Percentiles rank a stretch among this genome's conserved stretches.
phyloP scores from a whole-genome alignment of 2,888 invertebrate genomes.

The Pseudococcus jackbeardsleyi region DNA sequence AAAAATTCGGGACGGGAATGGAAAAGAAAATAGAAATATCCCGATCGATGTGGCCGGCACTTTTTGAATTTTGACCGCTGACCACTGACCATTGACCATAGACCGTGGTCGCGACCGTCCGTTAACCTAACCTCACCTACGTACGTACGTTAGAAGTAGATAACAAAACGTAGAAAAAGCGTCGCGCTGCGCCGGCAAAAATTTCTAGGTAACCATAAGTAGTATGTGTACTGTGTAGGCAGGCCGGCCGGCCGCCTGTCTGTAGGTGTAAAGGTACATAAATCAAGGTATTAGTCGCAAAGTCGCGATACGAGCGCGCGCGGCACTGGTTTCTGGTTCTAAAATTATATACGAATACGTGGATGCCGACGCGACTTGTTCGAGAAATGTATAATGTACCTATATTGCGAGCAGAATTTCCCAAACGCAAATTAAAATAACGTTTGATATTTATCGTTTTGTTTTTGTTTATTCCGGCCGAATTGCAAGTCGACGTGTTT shows the following conservation, averaged over 20 bases:
- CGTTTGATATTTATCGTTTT: neutral
- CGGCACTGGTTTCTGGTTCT: neutral
- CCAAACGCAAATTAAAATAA: neutral
- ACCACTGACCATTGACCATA: too few species aligned
- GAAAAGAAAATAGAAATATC: too few species aligned
- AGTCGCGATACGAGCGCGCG: neutral
- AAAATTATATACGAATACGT: neutral
- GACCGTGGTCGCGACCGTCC: too few species aligned
- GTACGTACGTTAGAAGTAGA: too few species aligned
- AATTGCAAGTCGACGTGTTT: neutral
- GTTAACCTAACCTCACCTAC: too few species aligned
- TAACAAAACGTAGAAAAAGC: neutral
- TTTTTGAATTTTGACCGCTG: too few species aligned
- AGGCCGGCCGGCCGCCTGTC: too few species aligned
- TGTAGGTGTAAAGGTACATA: neutral
- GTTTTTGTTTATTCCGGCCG: neutral
- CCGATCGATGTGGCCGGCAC: neutral
- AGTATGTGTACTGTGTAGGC: too few species aligned
- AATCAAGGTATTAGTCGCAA: neutral
- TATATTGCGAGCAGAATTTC: neutral
- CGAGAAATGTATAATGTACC: neutral
- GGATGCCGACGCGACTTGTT: too few species aligned
- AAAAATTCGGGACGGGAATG: too few species aligned
- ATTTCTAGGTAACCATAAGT: too few species aligned
- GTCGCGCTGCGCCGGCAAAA: neutral